phyloP scores from a whole-genome alignment of 2,797 vertebrate genomes.

The Salmo trutta region DNA sequence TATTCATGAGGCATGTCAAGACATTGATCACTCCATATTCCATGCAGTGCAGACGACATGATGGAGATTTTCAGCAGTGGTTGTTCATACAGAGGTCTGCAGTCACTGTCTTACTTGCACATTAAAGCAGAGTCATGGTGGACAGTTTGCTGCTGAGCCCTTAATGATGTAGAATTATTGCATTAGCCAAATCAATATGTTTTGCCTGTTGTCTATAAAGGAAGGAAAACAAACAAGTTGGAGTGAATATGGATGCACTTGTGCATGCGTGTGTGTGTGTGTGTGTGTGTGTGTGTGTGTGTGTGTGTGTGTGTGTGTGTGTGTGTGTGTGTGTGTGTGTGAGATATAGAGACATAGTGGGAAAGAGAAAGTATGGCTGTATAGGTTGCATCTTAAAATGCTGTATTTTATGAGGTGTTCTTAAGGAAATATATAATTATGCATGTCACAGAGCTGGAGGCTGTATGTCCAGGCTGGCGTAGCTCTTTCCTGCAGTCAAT shows the following conservation, averaged over 20 bases:
- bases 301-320: background rate
- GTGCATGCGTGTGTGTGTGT: slow-evolving; percentile 7
- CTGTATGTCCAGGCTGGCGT: slow-evolving; percentile 28
- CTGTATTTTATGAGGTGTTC: background rate
- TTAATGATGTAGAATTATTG: background rate
- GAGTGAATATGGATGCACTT: background rate
- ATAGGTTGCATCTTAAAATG: background rate
- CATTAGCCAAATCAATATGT: slow-evolving; percentile 1
- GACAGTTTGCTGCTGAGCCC: background rate
- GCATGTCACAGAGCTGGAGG: background rate
- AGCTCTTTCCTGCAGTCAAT: no score
- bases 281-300: no score
- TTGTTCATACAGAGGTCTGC: background rate
- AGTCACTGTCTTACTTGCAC: background rate
- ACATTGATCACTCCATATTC: background rate
- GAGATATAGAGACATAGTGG: background rate
- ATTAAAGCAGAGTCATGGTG: background rate
- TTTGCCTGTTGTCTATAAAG: background rate
- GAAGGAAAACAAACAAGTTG: background rate
- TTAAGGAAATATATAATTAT: background rate
- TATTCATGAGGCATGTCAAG: background rate
- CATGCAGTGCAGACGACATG: background rate
- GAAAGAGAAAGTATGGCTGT: background rate
- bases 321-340: background rate
- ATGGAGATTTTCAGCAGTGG: background rate